Evolutionary conservation across 2,797 vertebrate species (phyloP).

Genomic region (Lycodopsis pacificus): DNA sequence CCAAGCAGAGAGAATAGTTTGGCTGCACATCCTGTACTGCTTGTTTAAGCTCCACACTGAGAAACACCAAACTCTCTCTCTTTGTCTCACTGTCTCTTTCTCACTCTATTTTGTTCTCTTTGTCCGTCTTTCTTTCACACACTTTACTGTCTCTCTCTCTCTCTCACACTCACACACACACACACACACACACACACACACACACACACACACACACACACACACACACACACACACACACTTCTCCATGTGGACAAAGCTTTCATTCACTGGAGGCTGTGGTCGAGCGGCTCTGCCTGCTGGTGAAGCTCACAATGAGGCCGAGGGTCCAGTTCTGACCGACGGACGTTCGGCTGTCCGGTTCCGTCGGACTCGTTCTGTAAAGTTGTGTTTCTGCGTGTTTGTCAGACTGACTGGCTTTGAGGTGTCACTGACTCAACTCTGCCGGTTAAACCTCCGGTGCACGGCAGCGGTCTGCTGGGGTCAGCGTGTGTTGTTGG

Average conservation of each 20-base stretch:
- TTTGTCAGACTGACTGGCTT: too few relatives aligned
- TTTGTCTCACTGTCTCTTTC: slow-evolving; percentile 48
- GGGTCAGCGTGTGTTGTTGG: too few relatives aligned
- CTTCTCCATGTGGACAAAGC: slow-evolving; percentile 69
- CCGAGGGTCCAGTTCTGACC: slow-evolving; percentile 41
- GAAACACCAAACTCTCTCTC: slow-evolving; percentile 73
- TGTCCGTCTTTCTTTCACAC: slow-evolving; percentile 68
- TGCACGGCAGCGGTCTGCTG: accelerated
- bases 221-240: slow-evolving; percentile 23
- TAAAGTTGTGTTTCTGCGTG: too few relatives aligned
- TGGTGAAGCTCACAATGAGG: slow-evolving; percentile 57
- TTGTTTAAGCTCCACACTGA: slow-evolving; percentile 79
- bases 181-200: slow-evolving; percentile 25
- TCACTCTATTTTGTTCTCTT: slow-evolving; percentile 10
- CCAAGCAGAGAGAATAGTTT: slow-evolving; percentile 83
- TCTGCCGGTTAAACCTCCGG: too few relatives aligned
- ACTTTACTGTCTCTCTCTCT: slow-evolving; percentile 38
- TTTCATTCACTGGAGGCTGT: slow-evolving; percentile 73
- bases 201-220: slow-evolving; percentile 26
- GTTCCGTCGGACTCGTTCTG: not conserved
- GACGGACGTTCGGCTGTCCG: not conserved
- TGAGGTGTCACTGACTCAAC: too few relatives aligned
- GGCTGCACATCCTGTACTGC: slow-evolving; percentile 83
- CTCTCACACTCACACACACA: slow-evolving; percentile 22
- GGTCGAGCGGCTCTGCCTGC: slow-evolving; percentile 65